Evolutionary conservation across 2,113 vertebrate genomes (phyloP), one percentile per base, ranked within the genome.

Genomic region (Acrocephalus arundinaceus): DNA sequence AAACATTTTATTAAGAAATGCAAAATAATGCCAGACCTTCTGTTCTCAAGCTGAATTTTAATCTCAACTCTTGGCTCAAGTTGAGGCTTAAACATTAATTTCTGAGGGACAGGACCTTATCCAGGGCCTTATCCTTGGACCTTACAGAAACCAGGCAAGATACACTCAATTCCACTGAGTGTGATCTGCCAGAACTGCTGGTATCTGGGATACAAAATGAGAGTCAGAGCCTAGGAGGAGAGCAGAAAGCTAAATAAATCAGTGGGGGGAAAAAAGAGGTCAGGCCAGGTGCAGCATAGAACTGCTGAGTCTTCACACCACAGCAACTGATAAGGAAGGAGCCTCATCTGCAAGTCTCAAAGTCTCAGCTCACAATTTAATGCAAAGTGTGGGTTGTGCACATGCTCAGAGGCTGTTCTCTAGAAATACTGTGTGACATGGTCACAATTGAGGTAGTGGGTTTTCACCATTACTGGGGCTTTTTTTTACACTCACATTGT

Each of bases 1-100:
- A 95, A 95, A 82, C 58, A 49, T 94, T 94, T 94, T 89, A 92
- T 93, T 96, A 93, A 92, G 88, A 93, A 94, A 95, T 78, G 62
- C 79, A 94, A 88, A 96, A 87, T 87, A 93, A 87, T 65, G 46
- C 77, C 90, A 94, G 86, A 92, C 80, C 41, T 96, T 93, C 82
- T 93, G 88, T 88, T 78, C 88, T 93, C 83, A 58, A 73, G 68
- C 20, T 89, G 80, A 89, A 89, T 90, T 96, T 95, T 95, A 65
- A 93, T 94, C 83, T 81, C n/a, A 31, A 48, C 58, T 89, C 41
- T 85, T 95, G 80, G 92, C 78, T 62, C 63, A 80, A 75, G 49
- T 11, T 37, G 76, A 88, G 59, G 35, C 16, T 73, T 58, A 66
- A 90, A 51, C 55, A 79, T 55, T 67, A 3, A 43, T 90, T 91